These are phyloP conservation scores for Eretmochelys imbricata DNA, from an alignment of 2,113 vertebrate species.

Conservation along the genomic window DNA sequence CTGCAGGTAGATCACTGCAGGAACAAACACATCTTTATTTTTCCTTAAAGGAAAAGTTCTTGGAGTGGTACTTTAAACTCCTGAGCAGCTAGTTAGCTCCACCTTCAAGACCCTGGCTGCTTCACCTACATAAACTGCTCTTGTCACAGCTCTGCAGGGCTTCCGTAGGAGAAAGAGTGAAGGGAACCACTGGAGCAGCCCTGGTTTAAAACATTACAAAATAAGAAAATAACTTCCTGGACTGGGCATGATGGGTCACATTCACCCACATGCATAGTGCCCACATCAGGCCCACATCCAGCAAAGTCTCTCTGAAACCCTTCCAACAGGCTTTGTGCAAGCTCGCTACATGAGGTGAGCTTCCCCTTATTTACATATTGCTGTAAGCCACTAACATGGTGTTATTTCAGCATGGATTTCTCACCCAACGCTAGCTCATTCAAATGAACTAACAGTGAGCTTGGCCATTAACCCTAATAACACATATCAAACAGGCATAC, in stretches of 20 bases:
- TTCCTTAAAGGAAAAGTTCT: not conserved
- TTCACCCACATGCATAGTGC: not conserved
- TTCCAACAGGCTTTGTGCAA: not conserved
- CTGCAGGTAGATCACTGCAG: not conserved
- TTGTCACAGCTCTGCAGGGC: not conserved
- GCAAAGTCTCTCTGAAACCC: not conserved
- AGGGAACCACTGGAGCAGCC: too few relatives aligned
- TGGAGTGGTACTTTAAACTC: not conserved
- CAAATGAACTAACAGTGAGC: not conserved
- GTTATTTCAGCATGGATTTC: not conserved
- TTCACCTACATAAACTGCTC: not conserved
- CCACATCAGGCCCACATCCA: not conserved
- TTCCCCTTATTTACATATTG: not conserved
- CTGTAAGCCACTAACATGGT: not conserved
- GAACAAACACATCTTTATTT: not conserved
- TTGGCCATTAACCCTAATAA: not conserved
- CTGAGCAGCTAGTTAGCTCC: not conserved
- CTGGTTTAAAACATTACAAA: slow-evolving; percentile 4
- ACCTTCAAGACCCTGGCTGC: not conserved
- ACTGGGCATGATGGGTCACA: not conserved
- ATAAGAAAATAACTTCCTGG: not conserved
- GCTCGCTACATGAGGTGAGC: not conserved
- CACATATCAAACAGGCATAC: not conserved
- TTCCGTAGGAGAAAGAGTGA: not conserved
- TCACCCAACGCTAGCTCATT: not conserved